Conservation (phyloP, 2,888 invertebrate genomes). For the Leucophora obtusa region DNA sequence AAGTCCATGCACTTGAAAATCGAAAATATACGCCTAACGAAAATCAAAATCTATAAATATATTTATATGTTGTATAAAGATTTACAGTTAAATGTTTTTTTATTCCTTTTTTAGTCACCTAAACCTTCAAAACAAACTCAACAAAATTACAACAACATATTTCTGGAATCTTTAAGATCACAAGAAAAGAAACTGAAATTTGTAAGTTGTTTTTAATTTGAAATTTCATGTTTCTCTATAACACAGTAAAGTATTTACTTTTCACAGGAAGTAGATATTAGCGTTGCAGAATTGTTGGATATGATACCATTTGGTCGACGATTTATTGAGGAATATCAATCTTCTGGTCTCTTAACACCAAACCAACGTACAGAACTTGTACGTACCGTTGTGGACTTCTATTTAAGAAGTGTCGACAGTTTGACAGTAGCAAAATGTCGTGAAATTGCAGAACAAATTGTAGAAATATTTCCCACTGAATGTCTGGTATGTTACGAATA, state of each 20-base stretch:
- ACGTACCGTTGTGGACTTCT: slow-evolving; percentile 47
- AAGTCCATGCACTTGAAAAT: too few relatives aligned
- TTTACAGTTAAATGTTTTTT: too few relatives aligned
- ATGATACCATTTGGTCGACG: neutral
- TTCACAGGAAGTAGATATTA: neutral
- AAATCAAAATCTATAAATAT: too few relatives aligned
- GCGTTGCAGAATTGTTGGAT: neutral
- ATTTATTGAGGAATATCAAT: slow-evolving; percentile 16
- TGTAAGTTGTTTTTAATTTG: neutral
- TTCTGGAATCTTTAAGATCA: neutral
- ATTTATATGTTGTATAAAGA: too few relatives aligned
- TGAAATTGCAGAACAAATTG: slow-evolving; percentile 47
- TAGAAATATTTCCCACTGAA: slow-evolving; percentile 56
- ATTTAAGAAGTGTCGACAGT: slow-evolving; percentile 31
- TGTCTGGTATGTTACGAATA: slow-evolving; percentile 18
- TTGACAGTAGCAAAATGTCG: slow-evolving; percentile 13
- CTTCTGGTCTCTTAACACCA: slow-evolving; percentile 18
- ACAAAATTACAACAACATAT: neutral
- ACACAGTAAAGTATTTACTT: neutral
- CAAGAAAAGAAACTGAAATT: slow-evolving; percentile 16
- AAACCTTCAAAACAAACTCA: neutral
- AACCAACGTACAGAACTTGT: slow-evolving; percentile 43
- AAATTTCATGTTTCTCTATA: too few relatives aligned
- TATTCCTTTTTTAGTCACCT: neutral
- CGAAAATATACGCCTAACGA: too few relatives aligned